phyloP scores from a whole-genome alignment of 1,140 invertebrate genomes.

The Calliopsis andreniformis region DNA sequence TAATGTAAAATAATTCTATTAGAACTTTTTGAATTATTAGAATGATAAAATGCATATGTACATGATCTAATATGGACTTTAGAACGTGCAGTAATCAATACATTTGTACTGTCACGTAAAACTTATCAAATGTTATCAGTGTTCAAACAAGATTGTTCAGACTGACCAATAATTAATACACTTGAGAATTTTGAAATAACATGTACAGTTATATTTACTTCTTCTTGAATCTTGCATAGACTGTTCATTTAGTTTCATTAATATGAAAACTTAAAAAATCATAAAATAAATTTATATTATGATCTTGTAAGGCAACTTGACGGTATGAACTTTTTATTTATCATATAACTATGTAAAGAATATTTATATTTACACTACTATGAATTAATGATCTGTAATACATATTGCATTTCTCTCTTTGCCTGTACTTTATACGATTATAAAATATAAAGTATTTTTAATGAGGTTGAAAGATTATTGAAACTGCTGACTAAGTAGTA shows the following conservation, averaged over 20 bases:
- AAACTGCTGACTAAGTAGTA: slow-evolving; percentile 8
- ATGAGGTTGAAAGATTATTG: slow-evolving; percentile 22
- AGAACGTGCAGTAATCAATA: slow-evolving; percentile 48
- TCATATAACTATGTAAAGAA: too few species aligned
- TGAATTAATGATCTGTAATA: too few species aligned
- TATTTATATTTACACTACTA: too few species aligned
- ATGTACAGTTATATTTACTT: background rate
- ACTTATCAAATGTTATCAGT: slow-evolving; percentile 55
- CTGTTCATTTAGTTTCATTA: background rate
- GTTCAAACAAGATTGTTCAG: slow-evolving; percentile 43
- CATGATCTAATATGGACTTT: slow-evolving; percentile 43
- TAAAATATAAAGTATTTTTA: too few species aligned
- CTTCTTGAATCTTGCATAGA: background rate
- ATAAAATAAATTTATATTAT: too few species aligned
- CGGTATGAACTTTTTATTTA: too few species aligned
- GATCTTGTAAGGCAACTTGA: too few species aligned
- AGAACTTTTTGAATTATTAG: slow-evolving; percentile 20
- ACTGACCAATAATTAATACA: slow-evolving; percentile 12
- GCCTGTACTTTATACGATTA: background rate
- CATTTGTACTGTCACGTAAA: slow-evolving; percentile 38
- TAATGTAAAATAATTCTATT: slow-evolving; percentile 10
- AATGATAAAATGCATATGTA: background rate
- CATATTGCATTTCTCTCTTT: background rate
- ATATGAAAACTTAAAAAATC: background rate
- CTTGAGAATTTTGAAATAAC: background rate